phyloP scores from a whole-genome alignment of 2,797 vertebrate genomes.

The Gymnothorax javanicus region DNA sequence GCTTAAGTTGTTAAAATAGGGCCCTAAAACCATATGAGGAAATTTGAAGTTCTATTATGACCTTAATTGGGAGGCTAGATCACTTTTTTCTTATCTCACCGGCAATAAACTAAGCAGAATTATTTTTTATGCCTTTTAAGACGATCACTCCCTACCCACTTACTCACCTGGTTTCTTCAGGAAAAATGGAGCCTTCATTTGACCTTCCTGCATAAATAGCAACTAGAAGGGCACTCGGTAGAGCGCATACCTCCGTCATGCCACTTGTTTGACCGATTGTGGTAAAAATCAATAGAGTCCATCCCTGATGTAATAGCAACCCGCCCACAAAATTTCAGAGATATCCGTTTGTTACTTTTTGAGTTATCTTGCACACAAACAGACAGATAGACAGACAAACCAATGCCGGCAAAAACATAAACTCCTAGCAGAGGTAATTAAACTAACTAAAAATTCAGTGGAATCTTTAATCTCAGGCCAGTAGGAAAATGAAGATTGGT shows the following conservation, averaged over 20 bases:
- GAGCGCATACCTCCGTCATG: too few relatives aligned
- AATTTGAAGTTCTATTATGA: neutral
- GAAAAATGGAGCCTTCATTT: neutral
- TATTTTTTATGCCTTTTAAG: neutral
- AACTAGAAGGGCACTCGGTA: too few relatives aligned
- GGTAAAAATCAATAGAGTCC: too few relatives aligned
- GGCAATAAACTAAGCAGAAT: neutral
- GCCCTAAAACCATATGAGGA: neutral
- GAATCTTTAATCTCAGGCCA: neutral
- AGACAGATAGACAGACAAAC: too few relatives aligned
- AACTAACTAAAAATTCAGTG: neutral
- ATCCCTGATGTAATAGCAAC: too few relatives aligned
- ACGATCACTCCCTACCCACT: neutral
- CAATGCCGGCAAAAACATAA: too few relatives aligned
- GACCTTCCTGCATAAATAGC: constrained; percentile 4
- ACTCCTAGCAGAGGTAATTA: neutral
- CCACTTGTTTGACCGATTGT: too few relatives aligned
- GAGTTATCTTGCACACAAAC: too few relatives aligned
- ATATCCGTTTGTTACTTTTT: too few relatives aligned
- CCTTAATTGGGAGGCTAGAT: neutral
- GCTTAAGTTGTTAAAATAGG: too few relatives aligned
- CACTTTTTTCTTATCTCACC: neutral
- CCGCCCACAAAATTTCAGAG: too few relatives aligned
- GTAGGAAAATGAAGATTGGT: neutral
- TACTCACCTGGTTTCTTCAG: neutral